Conservation (phyloP, 2,113 vertebrate species). For the Etia nguti region DNA sequence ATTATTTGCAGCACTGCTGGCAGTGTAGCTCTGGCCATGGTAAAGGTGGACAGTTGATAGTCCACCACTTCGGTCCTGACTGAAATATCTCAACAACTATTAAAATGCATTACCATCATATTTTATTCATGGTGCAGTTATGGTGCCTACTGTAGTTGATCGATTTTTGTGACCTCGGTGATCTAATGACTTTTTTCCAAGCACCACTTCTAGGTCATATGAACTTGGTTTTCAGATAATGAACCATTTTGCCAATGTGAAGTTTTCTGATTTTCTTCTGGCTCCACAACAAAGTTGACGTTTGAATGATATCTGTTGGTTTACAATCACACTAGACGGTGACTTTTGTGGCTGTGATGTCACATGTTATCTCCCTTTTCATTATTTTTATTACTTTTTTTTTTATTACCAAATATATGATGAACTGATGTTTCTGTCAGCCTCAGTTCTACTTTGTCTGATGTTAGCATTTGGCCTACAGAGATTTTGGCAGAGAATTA, state of each 20-base stretch:
- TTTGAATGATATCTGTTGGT: background rate
- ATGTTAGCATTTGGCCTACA: background rate
- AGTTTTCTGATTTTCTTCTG: background rate
- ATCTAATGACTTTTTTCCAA: background rate
- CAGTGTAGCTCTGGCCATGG: background rate
- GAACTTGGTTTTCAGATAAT: background rate
- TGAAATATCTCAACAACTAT: background rate
- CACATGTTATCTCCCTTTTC: background rate
- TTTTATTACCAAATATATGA: background rate
- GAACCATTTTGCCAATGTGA: background rate
- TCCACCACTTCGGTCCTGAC: background rate
- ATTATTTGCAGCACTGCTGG: background rate
- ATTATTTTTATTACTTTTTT: background rate
- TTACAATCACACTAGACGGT: background rate
- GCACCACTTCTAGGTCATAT: background rate
- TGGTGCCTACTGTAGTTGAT: background rate
- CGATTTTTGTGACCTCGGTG: background rate
- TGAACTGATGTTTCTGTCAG: background rate
- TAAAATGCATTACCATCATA: background rate
- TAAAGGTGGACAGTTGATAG: background rate
- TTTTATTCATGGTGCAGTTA: background rate
- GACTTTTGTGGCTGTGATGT: background rate
- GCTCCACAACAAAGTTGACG: background rate
- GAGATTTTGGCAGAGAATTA: background rate
- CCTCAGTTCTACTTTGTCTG: background rate